Base-by-base conservation (phyloP, 2,888 invertebrate genomes). In the Tyria jacobaeae region DNA sequence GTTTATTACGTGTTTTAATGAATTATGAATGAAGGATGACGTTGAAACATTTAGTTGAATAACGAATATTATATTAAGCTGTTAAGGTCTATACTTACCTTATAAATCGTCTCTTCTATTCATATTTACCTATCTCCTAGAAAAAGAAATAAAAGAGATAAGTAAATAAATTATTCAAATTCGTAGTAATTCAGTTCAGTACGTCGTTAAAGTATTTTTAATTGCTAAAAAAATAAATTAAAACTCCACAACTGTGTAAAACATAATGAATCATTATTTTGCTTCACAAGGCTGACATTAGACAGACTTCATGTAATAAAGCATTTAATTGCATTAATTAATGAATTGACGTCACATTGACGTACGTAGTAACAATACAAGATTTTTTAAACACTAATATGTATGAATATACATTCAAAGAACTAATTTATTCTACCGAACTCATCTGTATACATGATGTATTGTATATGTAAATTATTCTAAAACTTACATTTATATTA, bases 321-420 rank as follows among this genome's bases (percentile, higher is more conserved):
- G 48, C 15, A 48, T 2, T 48, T 60, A 48, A 44, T 47, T 35
- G 44, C 35, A 62, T 51, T 52, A 34, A 57, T 31, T 44, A 62
- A 51, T 47, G 44, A 47, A 57, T 44, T 62, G 27, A 52, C 62
- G 57, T 62, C 62, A 62, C 57, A 62, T 52, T 62, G 57, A 62
- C 62, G 62, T 51, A 57, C 27, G 5, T 57, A 56, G 12, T n/a
- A 31, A 49, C 6, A 60, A 24, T 24, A 49, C 48, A 39, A 7
- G 14, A n/a, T 15, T 31, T 27, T 25, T 41, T 41, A 6, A 17
- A 41, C 12, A 17, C 41, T 14, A 25, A 34, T 35, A 37, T 57
- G 25, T 24, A 17, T 25, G 39, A 57, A 49, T 9, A 21, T 21
- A 9, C 12, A 44, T 12, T 12, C 4, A 21, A 21, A 44, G 5